These are phyloP conservation scores for Drosophila planitibia DNA, from an alignment of 2,888 invertebrate genomes.

Conservation along the genomic window DNA sequence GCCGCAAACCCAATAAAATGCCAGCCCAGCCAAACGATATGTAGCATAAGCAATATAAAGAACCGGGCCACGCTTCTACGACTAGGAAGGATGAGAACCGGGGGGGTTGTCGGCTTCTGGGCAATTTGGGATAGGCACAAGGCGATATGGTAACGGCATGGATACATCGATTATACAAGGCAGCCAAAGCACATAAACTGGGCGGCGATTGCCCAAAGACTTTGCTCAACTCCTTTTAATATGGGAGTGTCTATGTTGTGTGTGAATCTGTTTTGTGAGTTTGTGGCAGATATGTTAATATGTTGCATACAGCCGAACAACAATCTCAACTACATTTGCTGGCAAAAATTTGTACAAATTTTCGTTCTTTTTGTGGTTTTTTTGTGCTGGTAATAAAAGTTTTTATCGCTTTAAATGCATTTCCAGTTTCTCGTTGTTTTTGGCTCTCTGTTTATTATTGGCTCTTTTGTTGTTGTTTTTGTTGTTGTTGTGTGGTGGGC, in stretches of 20 bases:
- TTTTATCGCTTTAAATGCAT: constrained; percentile 70
- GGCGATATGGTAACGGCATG: constrained; percentile 71
- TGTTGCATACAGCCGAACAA: constrained; percentile 56
- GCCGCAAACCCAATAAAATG: constrained; percentile 75
- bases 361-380: constrained; percentile 10
- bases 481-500: constrained; percentile 34
- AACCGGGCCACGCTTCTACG: not conserved
- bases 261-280: constrained; percentile 2
- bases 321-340: constrained; percentile 21
- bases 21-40: constrained; percentile 49
- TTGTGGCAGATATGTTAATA: constrained; percentile 38
- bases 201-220: constrained; percentile 48
- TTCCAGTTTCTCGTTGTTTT: constrained; percentile 11
- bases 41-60: constrained; percentile 50
- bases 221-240: constrained; percentile 16
- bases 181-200: constrained; percentile 32
- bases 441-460: constrained; percentile 20
- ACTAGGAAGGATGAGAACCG: not conserved
- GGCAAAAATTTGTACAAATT: constrained; percentile 12
- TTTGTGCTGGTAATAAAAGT: constrained; percentile 61
- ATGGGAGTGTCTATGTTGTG: constrained; percentile 13
- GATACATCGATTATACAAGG: constrained; percentile 84
- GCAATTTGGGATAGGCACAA: constrained; percentile 57
- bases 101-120: constrained; percentile 3
- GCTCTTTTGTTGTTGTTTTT: constrained; percentile 6